Conservation (phyloP, 2,888 invertebrate species). For the Diogma glabrata region DNA sequence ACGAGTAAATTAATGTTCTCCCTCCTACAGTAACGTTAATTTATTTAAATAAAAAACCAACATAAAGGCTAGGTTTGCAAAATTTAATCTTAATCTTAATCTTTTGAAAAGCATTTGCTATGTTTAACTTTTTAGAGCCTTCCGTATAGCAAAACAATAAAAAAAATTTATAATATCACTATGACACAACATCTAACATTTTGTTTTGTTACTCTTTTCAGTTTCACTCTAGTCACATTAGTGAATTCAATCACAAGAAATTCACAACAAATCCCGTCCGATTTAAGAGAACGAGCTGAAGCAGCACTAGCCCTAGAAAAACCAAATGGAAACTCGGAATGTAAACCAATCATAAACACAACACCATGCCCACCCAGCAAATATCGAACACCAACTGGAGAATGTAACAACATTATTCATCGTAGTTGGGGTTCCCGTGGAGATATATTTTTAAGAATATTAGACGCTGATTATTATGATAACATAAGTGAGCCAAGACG, state of each 20-base stretch:
- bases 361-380: constrained; percentile 69
- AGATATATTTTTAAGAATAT: constrained; percentile 59
- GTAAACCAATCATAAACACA: constrained; percentile 9
- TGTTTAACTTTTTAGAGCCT: too few relatives aligned
- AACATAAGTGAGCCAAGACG: constrained; percentile 39
- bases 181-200: neutral
- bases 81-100: too few relatives aligned
- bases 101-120: too few relatives aligned
- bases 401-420: constrained; percentile 81
- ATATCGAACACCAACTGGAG: constrained; percentile 68
- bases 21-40: too few relatives aligned
- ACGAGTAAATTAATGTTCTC: too few relatives aligned
- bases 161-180: too few relatives aligned
- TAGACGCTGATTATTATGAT: constrained; percentile 62
- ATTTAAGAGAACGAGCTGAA: constrained; percentile 15
- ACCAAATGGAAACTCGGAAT: constrained; percentile 13
- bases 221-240: constrained; percentile 7
- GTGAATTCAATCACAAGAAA: constrained; percentile 1
- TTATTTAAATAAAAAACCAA: too few relatives aligned
- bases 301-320: constrained; percentile 15
- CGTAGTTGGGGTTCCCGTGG: constrained; percentile 74
- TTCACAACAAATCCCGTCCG: constrained; percentile 14
- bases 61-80: too few relatives aligned
- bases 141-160: too few relatives aligned
- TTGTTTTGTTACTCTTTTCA: constrained; percentile 4